Evolutionary conservation across 2,113 vertebrate genomes (phyloP).

Genomic region (Carassius gibelio): DNA sequence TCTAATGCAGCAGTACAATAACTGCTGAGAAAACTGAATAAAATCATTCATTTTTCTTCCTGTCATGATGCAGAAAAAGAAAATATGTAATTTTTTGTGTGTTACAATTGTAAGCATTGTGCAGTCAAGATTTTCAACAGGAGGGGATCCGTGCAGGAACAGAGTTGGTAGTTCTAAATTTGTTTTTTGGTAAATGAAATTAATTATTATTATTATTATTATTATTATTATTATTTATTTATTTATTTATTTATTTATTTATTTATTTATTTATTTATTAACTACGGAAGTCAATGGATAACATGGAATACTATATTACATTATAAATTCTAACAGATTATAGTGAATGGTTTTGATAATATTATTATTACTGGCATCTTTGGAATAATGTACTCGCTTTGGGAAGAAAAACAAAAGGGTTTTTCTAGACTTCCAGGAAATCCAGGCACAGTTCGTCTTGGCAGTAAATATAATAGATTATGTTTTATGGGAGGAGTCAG

Average conservation of each 20-base stretch:
- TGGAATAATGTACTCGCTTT: no score
- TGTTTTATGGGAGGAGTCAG: neutral
- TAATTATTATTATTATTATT: neutral
- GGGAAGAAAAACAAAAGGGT: no score
- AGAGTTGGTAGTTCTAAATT: neutral
- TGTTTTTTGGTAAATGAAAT: neutral
- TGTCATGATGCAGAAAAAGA: neutral
- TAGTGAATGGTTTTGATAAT: neutral
- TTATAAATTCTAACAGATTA: neutral
- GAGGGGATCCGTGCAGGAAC: neutral
- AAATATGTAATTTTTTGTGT: neutral
- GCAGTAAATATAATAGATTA: neutral
- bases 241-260: no score
- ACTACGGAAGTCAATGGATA: neutral
- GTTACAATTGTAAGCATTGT: neutral
- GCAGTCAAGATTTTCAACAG: neutral
- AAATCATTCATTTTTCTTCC: neutral
- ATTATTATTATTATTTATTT: neutral
- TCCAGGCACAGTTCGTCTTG: neutral
- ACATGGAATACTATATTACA: neutral
- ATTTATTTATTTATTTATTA: neutral
- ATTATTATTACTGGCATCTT: neutral
- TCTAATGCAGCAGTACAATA: neutral
- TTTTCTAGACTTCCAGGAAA: neutral
- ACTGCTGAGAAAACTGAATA: neutral